These are phyloP conservation scores for Noctua fimbriata DNA, from an alignment of 2,888 invertebrate genomes.

Conservation along the genomic window DNA sequence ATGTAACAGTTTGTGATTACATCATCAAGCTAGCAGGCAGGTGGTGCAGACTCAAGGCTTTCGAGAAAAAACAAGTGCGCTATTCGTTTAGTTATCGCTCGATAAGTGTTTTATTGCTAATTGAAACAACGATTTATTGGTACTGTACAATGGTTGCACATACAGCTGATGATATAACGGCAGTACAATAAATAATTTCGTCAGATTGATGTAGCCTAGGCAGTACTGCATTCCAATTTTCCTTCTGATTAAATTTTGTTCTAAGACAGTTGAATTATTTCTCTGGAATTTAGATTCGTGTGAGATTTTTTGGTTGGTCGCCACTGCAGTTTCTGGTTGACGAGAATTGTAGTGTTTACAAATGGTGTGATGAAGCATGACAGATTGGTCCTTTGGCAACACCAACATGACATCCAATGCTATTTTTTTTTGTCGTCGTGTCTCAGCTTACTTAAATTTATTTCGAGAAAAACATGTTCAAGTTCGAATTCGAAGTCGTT, in stretches of 20 bases:
- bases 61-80: conserved; percentile 1
- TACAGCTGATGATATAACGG: neutral
- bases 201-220: neutral
- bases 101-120: conserved; percentile 49
- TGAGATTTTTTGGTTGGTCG: neutral
- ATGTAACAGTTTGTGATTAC: conserved; percentile 16
- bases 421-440: neutral
- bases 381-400: neutral
- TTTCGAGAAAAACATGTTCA: neutral
- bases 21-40: conserved; percentile 12
- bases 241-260: neutral
- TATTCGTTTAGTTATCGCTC: conserved; percentile 24
- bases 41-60: conserved; percentile 35
- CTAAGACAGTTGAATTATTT: neutral
- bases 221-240: neutral
- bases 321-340: neutral
- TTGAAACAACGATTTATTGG: conserved; percentile 23
- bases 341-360: neutral
- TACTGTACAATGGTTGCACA: neutral
- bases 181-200: neutral
- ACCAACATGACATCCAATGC: neutral
- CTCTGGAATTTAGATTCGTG: neutral
- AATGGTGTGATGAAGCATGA: neutral
- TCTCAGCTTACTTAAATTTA: neutral
- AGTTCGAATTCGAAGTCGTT: neutral